Percentiles rank a stretch among this genome's conserved stretches.
phyloP scores from a whole-genome alignment of 2,797 vertebrate genomes.

The Philypnodon macrostomus region DNA sequence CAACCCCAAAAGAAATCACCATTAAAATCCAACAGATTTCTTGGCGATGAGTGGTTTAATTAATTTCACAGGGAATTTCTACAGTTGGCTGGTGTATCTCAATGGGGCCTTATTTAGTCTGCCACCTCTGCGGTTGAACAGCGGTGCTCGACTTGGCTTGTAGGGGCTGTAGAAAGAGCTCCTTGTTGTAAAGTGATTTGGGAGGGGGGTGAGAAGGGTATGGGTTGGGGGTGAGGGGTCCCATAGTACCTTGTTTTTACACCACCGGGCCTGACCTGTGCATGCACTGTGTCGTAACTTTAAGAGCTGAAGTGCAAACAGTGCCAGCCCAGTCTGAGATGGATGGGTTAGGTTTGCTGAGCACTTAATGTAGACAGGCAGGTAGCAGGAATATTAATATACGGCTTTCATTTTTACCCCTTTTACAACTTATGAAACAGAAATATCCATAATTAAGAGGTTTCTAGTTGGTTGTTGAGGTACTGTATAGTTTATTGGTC shows the following conservation, averaged over 20 bases:
- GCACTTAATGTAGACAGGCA: slow-evolving; percentile 1
- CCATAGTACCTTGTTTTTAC: slow-evolving; percentile 27
- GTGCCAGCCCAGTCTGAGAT: slow-evolving; percentile 1
- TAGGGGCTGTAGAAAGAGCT: slow-evolving; percentile 46
- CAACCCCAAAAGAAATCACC: slow-evolving; percentile 26
- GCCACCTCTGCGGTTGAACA: slow-evolving; percentile 41
- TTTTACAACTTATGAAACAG: not conserved
- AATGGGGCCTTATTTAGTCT: slow-evolving; percentile 46
- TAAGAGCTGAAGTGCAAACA: slow-evolving; percentile 7
- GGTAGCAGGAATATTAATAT: slow-evolving; percentile 1
- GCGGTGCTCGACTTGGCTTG: slow-evolving; percentile 22
- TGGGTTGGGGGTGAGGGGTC: not conserved
- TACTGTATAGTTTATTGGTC: too few relatives aligned
- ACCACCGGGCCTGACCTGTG: slow-evolving; percentile 23
- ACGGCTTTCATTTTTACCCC: not conserved
- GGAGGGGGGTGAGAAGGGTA: slow-evolving; percentile 9
- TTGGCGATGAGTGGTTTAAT: slow-evolving; percentile 55
- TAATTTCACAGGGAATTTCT: slow-evolving; percentile 67
- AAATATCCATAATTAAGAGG: not conserved
- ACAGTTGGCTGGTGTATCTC: slow-evolving; percentile 41
- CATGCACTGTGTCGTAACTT: slow-evolving; percentile 12
- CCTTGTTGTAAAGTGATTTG: slow-evolving; percentile 44
- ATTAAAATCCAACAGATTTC: slow-evolving; percentile 32
- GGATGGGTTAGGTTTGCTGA: not conserved
- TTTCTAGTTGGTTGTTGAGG: not conserved